Evolutionary conservation across 2,888 invertebrate species (phyloP).

Genomic region (Epistrophe grossulariae): DNA sequence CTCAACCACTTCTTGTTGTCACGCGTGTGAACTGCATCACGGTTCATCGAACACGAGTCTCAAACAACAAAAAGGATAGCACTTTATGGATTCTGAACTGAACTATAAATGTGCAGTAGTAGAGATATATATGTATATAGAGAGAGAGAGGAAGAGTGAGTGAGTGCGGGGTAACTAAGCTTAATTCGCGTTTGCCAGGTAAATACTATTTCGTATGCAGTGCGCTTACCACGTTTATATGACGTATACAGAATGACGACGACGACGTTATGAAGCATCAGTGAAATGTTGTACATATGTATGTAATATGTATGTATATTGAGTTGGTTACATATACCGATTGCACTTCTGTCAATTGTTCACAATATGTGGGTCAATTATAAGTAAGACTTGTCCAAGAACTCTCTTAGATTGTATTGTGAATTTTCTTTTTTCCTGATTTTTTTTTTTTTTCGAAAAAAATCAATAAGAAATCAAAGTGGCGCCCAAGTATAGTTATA

Average conservation of each 20-base stretch:
- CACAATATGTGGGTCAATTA: constrained; percentile 15
- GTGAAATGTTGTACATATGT: not conserved
- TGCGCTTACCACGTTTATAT: constrained; percentile 24
- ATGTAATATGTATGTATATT: no score
- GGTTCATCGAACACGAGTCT: constrained; percentile 20
- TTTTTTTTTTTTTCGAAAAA: not conserved
- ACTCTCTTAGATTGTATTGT: not conserved
- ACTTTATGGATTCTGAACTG: constrained; percentile 6
- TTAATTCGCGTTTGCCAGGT: not conserved
- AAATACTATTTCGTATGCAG: not conserved
- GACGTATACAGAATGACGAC: not conserved
- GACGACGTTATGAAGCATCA: not conserved
- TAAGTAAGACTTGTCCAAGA: not conserved
- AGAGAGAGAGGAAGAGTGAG: not conserved
- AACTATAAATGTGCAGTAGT: not conserved
- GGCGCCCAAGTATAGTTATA: not conserved
- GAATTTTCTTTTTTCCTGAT: not conserved
- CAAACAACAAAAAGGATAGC: not conserved
- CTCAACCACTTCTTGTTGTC: constrained; percentile 2
- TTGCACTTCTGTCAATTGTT: constrained; percentile 18
- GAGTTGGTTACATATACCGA: not conserved
- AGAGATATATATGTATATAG: not conserved
- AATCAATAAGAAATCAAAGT: constrained; percentile 6
- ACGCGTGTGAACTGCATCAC: constrained; percentile 21
- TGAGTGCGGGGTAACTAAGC: not conserved